Conservation (phyloP, 2,797 vertebrate genomes). For the Pseudomugil gertrudae region DNA sequence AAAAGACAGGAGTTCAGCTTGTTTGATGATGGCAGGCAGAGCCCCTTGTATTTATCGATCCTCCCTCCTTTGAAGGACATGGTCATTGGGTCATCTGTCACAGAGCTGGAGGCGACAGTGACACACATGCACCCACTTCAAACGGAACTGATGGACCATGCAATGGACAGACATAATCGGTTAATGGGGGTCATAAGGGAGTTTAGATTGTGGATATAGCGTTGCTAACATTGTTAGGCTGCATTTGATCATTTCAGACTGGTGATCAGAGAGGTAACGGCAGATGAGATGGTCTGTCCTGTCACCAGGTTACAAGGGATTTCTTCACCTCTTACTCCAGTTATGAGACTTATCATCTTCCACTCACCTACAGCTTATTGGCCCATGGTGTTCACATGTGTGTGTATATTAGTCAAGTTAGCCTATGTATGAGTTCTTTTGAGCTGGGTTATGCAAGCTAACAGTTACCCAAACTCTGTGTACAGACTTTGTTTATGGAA, state of each 20-base stretch:
- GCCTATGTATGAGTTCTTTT: slow-evolving; percentile 3
- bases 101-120: slow-evolving; percentile 54
- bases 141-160: slow-evolving; percentile 57
- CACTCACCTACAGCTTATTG: slow-evolving; percentile 14
- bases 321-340: slow-evolving; percentile 35
- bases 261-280: slow-evolving; percentile 39
- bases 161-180: slow-evolving; percentile 42
- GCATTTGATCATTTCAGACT: slow-evolving; percentile 64
- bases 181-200: slow-evolving; percentile 72
- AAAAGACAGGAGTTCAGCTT: slow-evolving; percentile 37
- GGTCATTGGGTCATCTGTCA: slow-evolving; percentile 73
- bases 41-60: slow-evolving; percentile 70
- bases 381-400: neutral
- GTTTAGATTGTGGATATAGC: slow-evolving; percentile 60
- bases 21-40: slow-evolving; percentile 60
- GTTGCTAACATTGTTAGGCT: slow-evolving; percentile 58
- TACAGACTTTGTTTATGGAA: slow-evolving; percentile 14
- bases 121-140: slow-evolving; percentile 61
- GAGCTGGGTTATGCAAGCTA: neutral
- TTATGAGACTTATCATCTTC: slow-evolving; percentile 28
- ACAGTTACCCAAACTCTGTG: neutral
- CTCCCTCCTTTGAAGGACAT: slow-evolving; percentile 68
- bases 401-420: slow-evolving; percentile 6
- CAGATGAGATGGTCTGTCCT: slow-evolving; percentile 50
- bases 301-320: slow-evolving; percentile 44